phyloP scores from a whole-genome alignment of 2,113 vertebrate species.

The Poecilia latipinna region DNA sequence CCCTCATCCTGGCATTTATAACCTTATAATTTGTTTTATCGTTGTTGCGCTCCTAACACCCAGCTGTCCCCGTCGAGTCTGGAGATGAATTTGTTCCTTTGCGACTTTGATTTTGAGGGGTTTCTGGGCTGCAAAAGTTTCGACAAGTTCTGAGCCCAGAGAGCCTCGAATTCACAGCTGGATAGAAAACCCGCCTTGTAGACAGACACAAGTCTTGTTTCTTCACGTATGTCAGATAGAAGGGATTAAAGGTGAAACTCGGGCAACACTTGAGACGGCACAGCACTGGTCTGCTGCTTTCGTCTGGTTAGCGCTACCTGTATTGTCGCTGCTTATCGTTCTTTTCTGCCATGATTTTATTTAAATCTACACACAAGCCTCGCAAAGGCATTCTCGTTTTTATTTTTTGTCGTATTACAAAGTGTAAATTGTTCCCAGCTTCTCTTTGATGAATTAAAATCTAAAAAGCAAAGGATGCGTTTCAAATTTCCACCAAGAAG shows the following conservation, averaged over 20 bases:
- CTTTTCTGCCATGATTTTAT: not conserved
- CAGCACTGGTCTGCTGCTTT: slow-evolving; percentile 10
- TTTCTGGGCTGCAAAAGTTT: slow-evolving; percentile 54
- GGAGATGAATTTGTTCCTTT: slow-evolving; percentile 80
- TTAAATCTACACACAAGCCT: not conserved
- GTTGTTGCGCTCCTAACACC: slow-evolving; percentile 73
- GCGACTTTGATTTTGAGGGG: slow-evolving; percentile 74
- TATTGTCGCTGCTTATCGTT: slow-evolving; percentile 29
- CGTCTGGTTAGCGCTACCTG: slow-evolving; percentile 17
- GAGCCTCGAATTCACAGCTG: slow-evolving; percentile 45
- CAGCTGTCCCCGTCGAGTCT: slow-evolving; percentile 78
- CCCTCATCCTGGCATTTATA: slow-evolving; percentile 69
- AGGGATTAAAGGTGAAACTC: slow-evolving; percentile 56
- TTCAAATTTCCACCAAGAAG: not conserved
- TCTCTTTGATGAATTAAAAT: not conserved
- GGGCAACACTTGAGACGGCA: slow-evolving; percentile 43
- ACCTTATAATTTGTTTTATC: slow-evolving; percentile 74
- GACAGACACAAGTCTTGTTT: slow-evolving; percentile 33
- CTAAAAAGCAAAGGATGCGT: not conserved
- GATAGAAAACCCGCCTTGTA: slow-evolving; percentile 50
- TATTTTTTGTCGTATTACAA: no score
- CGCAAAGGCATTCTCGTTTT: no score
- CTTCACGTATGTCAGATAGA: slow-evolving; percentile 35
- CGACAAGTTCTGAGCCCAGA: slow-evolving; percentile 55
- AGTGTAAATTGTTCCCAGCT: not conserved